Evolutionary conservation across 2,797 vertebrate species (phyloP).

Genomic region (Rhodeus uyekii): DNA sequence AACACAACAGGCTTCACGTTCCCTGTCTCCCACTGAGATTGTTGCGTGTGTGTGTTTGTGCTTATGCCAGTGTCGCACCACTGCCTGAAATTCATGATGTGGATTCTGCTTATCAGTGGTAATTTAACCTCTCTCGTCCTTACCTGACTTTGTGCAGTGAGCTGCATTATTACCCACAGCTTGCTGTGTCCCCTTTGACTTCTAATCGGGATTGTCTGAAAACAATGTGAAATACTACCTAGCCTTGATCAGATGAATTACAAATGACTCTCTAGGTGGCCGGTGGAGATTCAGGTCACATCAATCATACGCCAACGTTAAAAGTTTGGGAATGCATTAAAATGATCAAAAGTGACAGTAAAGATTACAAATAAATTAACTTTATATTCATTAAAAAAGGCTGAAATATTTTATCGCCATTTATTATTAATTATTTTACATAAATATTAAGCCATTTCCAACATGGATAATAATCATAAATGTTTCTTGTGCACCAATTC

Average conservation of each 20-base stretch:
- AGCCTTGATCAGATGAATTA: constrained; percentile 2
- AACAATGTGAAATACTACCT: constrained; percentile 21
- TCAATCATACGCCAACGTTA: background rate
- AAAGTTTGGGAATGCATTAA: background rate
- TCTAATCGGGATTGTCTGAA: constrained; percentile 8
- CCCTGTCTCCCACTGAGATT: background rate
- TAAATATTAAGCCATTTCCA: too few species aligned
- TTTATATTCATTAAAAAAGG: background rate
- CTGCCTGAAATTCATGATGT: constrained; percentile 26
- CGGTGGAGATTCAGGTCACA: background rate
- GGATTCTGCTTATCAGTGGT: constrained; percentile 29
- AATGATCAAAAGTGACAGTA: background rate
- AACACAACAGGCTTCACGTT: constrained; percentile 11
- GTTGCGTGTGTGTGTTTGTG: background rate
- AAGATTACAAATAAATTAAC: too few species aligned
- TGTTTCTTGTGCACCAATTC: background rate
- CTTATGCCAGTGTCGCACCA: background rate
- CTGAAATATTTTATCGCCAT: background rate
- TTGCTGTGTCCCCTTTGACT: constrained; percentile 25
- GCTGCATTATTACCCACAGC: background rate
- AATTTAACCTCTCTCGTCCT: constrained; percentile 40
- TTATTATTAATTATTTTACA: background rate
- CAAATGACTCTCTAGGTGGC: background rate
- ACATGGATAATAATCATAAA: background rate
- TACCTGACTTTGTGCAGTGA: constrained; percentile 6